Conservation (phyloP, 2,888 invertebrate genomes). For the Leptopilina syphax region DNA sequence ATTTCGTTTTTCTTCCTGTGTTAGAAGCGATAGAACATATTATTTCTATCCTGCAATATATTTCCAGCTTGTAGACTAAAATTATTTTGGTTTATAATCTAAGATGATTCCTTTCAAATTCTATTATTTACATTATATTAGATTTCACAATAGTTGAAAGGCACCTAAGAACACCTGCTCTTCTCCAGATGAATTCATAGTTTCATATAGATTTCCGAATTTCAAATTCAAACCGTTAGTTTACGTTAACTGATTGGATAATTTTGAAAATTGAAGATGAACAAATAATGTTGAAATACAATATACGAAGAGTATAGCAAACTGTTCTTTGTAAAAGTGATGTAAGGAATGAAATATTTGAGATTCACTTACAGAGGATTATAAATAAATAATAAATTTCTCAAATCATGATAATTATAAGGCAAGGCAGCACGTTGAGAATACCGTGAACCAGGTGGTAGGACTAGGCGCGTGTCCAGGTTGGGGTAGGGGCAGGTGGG, state of each 20-base stretch:
- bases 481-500: conserved; percentile 75
- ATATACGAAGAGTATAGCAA: too few relatives aligned
- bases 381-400: conserved; percentile 1
- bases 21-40: background rate
- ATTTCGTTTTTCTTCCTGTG: background rate
- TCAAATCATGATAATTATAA: conserved; percentile 8
- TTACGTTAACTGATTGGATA: background rate
- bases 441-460: conserved; percentile 62
- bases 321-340: too few relatives aligned
- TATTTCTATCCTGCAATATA: background rate
- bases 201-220: conserved; percentile 69
- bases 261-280: conserved; percentile 22
- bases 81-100: background rate
- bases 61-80: background rate
- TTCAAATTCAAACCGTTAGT: conserved; percentile 66
- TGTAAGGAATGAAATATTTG: too few relatives aligned
- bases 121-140: background rate
- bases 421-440: background rate
- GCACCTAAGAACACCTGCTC: conserved; percentile 72
- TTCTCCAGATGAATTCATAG: conserved; percentile 20
- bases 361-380: background rate
- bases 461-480: conserved; percentile 74
- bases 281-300: background rate
- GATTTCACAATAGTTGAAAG: conserved; percentile 53
- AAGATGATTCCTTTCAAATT: background rate